Evolutionary conservation across 2,113 vertebrate species (phyloP).

Genomic region (Carettochelys insculpta): DNA sequence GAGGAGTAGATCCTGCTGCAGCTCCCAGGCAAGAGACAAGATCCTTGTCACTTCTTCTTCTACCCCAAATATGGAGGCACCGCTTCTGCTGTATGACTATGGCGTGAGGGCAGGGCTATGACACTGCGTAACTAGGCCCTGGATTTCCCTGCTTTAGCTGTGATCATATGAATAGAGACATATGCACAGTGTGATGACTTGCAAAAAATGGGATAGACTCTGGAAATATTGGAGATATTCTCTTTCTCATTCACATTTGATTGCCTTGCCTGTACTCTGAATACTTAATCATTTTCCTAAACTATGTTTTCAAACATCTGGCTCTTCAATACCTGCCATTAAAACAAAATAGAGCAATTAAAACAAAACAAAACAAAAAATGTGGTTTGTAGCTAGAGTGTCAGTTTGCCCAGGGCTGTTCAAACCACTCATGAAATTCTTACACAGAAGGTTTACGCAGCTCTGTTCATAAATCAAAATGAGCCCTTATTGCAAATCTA

Average conservation of each 20-base stretch:
- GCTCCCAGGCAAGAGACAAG: background rate
- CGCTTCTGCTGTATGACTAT: background rate
- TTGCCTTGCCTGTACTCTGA: background rate
- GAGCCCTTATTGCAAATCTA: background rate
- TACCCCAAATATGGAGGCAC: background rate
- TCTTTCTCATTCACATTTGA: background rate
- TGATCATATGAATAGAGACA: background rate
- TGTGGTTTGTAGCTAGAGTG: background rate
- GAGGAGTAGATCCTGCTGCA: background rate
- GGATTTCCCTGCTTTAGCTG: background rate
- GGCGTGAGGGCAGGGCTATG: background rate
- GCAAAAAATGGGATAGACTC: background rate
- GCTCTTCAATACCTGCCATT: background rate
- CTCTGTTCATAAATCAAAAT: background rate
- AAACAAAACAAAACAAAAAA: background rate
- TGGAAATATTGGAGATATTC: background rate
- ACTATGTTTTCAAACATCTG: background rate
- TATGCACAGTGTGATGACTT: background rate
- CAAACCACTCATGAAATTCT: background rate
- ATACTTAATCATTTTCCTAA: background rate
- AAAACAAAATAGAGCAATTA: background rate
- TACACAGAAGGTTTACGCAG: background rate
- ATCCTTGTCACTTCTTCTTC: background rate
- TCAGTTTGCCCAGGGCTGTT: background rate
- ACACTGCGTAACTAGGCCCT: background rate